phyloP scores from a whole-genome alignment of 2,113 vertebrate species.

The Centropus unirufus region DNA sequence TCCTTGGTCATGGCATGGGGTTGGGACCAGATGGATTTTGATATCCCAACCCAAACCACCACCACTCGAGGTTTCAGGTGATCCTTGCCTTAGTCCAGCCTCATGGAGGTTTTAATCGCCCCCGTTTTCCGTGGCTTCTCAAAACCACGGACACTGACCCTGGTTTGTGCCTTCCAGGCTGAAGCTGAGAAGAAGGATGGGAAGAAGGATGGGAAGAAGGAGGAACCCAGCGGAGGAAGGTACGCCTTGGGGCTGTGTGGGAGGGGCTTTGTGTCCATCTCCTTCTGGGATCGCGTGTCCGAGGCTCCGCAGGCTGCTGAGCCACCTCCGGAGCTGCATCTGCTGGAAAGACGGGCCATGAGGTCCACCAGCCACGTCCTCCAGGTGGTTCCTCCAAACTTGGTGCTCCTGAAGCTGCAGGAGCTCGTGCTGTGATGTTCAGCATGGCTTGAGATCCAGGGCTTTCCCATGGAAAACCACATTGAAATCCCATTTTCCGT shows the following conservation, averaged over 20 bases:
- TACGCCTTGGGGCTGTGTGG: slow-evolving; percentile 38
- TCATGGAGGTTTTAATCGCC: background rate
- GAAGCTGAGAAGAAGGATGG: slow-evolving; percentile 32
- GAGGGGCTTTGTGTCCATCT: fast-evolving
- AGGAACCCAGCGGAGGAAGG: slow-evolving; percentile 66
- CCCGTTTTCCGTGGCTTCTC: background rate
- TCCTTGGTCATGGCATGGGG: too few relatives aligned
- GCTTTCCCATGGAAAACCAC: fast-evolving
- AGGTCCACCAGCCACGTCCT: background rate
- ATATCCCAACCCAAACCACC: too few relatives aligned
- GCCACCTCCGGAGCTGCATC: background rate
- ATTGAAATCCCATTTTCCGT: background rate
- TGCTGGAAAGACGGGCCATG: background rate
- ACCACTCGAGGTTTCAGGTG: too few relatives aligned
- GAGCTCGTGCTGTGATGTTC: background rate
- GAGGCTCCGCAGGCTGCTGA: background rate
- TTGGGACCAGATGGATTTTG: too few relatives aligned
- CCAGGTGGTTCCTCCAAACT: background rate
- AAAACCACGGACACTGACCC: background rate
- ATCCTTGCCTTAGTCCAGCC: background rate
- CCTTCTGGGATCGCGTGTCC: background rate
- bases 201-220: slow-evolving; percentile 29
- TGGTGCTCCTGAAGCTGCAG: background rate
- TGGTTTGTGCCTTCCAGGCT: slow-evolving; percentile 61
- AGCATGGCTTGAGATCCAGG: background rate